Percentiles rank a stretch among this genome's conserved stretches.
Conservation (phyloP, 2,797 vertebrate species). For the Tiaroga cobitis region DNA sequence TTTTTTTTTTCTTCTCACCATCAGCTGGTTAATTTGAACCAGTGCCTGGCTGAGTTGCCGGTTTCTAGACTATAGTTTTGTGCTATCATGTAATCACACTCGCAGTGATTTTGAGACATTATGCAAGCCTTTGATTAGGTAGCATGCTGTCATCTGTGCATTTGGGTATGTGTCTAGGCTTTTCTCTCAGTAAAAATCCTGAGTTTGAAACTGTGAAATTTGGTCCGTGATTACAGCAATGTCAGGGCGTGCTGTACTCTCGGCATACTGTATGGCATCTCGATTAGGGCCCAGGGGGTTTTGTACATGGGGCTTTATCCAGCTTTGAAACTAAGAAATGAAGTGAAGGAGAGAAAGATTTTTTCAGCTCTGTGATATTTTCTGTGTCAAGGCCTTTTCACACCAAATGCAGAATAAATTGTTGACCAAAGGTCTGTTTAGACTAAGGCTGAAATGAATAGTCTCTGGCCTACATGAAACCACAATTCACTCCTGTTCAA, state of each 20-base stretch:
- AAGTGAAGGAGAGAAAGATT: conserved; percentile 28
- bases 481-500: not conserved
- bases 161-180: conserved; percentile 27
- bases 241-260: conserved; percentile 31
- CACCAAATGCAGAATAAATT: conserved; percentile 1
- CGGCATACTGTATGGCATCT: conserved; percentile 31
- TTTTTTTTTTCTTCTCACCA: not conserved
- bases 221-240: conserved; percentile 44
- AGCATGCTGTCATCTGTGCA: conserved; percentile 38
- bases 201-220: conserved; percentile 43
- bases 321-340: conserved; percentile 9
- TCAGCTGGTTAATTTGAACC: conserved; percentile 20
- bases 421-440: not conserved
- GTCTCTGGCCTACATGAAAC: not conserved
- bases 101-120: conserved; percentile 42
- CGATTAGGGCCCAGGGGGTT: conserved; percentile 19
- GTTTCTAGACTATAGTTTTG: conserved; percentile 16
- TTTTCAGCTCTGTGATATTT: conserved; percentile 19
- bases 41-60: conserved; percentile 17
- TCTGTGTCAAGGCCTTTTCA: not conserved
- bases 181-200: conserved; percentile 28
- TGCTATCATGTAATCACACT: conserved; percentile 29
- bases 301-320: conserved; percentile 16
- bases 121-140: conserved; percentile 53
- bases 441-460: not conserved